Conservation (phyloP, 2,888 invertebrate species). For the Pseudoips prasinana region DNA sequence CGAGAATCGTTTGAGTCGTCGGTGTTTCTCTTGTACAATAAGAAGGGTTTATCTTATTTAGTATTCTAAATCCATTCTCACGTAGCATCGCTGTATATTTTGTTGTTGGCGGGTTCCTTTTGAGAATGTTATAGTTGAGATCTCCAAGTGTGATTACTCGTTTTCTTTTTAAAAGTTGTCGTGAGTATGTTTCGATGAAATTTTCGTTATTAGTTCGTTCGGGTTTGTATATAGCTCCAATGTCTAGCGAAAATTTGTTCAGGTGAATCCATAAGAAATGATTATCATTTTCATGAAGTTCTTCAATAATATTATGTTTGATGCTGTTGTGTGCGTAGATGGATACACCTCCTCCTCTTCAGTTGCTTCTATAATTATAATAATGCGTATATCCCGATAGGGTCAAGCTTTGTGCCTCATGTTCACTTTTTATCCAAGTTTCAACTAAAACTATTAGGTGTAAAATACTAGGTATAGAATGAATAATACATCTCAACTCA, state of each 20-base stretch:
- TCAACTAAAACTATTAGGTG: too few species aligned
- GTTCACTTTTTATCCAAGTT: constrained; percentile 5
- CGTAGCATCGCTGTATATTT: not conserved
- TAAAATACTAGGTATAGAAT: too few species aligned
- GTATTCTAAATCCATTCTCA: constrained; percentile 5
- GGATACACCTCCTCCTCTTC: constrained; percentile 31
- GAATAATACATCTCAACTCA: too few species aligned
- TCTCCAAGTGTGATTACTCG: constrained; percentile 4
- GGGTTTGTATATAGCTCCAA: constrained; percentile 16
- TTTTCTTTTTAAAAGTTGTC: not conserved
- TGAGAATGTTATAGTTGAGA: constrained; percentile 2
- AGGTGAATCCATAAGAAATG: too few species aligned
- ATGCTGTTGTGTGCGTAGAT: constrained; percentile 25
- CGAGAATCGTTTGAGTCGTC: constrained; percentile 17
- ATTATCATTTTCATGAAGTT: constrained; percentile 18
- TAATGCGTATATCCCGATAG: constrained; percentile 9
- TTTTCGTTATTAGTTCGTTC: not conserved
- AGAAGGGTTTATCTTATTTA: constrained; percentile 11
- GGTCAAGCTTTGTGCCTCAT: too few species aligned
- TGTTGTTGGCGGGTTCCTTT: not conserved
- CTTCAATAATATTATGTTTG: too few species aligned
- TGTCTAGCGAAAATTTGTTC: too few species aligned
- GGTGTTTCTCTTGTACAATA: constrained; percentile 16
- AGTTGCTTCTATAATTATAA: constrained; percentile 23
- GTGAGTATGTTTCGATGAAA: constrained; percentile 1